Conservation (phyloP, 2,113 vertebrate species). For the Dasyprocta punctata region DNA sequence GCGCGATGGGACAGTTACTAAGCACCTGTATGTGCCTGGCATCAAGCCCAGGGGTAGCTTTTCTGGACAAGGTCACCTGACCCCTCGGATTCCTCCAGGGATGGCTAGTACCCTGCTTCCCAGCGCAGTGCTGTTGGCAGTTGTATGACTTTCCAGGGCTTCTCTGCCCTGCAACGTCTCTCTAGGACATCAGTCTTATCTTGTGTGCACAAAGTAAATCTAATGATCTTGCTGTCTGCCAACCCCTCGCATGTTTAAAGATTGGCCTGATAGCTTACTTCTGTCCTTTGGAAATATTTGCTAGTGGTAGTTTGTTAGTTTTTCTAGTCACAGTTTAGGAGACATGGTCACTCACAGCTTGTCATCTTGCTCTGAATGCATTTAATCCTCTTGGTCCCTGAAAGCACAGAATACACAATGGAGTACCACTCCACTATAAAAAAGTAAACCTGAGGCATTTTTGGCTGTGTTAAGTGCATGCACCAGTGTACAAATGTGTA, state of each 20-base stretch:
- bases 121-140: background rate
- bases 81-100: background rate
- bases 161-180: background rate
- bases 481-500: background rate
- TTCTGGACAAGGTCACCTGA: background rate
- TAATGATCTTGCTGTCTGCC: background rate
- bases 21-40: no score
- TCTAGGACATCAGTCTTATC: background rate
- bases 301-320: background rate
- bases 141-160: background rate
- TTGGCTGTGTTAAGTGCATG: rapidly evolving
- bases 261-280: no score
- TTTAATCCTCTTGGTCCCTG: no score
- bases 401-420: background rate
- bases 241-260: background rate
- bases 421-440: background rate
- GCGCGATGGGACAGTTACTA: background rate
- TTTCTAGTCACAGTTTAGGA: background rate
- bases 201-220: background rate
- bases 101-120: background rate
- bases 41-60: background rate
- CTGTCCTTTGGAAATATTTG: background rate
- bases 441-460: background rate
- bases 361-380: background rate
- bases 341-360: background rate